phyloP scores from a whole-genome alignment of 2,797 vertebrate species.

The Sciaenops ocellatus region DNA sequence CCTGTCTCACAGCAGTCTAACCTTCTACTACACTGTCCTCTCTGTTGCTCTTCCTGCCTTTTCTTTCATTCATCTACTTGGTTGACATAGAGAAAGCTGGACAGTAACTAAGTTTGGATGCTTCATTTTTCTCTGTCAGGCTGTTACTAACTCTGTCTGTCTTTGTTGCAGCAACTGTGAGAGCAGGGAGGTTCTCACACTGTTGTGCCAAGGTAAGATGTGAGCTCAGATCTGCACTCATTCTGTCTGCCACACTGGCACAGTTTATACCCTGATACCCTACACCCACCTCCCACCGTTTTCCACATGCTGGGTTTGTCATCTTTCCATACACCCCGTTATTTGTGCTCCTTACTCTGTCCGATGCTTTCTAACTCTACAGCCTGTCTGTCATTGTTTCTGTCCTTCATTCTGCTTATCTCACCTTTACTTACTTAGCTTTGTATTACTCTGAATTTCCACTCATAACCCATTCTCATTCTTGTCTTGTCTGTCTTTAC shows the following conservation, averaged over 20 bases:
- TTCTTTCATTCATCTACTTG: conserved; percentile 6
- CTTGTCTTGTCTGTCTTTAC: background rate
- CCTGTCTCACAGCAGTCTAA: conserved; percentile 22
- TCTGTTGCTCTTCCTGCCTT: conserved; percentile 35
- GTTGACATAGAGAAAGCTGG: background rate
- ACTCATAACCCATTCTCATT: background rate
- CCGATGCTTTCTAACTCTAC: background rate
- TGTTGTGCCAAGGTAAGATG: conserved; percentile 91
- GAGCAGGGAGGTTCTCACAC: conserved; percentile 87
- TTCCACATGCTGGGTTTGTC: conserved; percentile 5
- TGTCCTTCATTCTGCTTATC: background rate
- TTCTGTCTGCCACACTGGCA: conserved; percentile 45
- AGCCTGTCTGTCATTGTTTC: background rate
- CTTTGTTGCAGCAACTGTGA: conserved; percentile 89
- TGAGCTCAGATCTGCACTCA: conserved; percentile 19
- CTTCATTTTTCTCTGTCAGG: conserved; percentile 16
- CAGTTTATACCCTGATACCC: conserved; percentile 38
- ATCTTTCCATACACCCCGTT: background rate
- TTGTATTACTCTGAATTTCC: background rate
- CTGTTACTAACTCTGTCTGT: conserved; percentile 44
- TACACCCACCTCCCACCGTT: conserved; percentile 13
- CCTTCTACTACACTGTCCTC: conserved; percentile 30
- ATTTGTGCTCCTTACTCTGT: background rate
- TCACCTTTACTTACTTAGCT: background rate
- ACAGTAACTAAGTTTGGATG: conserved; percentile 9